phyloP scores from a whole-genome alignment of 2,113 vertebrate species.

The Macquaria ambigua region DNA sequence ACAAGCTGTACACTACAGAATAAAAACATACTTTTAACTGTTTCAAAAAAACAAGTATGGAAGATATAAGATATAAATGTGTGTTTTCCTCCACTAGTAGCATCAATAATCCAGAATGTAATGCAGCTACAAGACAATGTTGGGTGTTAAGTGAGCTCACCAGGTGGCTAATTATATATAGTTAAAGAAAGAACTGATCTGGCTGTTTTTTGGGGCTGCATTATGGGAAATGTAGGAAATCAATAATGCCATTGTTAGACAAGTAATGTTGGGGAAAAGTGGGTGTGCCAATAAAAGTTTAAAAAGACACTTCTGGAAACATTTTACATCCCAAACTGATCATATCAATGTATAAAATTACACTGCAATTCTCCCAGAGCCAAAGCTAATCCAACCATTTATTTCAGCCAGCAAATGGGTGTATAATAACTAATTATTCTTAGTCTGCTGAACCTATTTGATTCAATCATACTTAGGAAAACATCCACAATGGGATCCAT shows the following conservation, averaged over 20 bases:
- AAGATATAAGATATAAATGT: no score
- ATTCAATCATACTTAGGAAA: constrained; percentile 47
- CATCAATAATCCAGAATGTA: no score
- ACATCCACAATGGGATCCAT: constrained; percentile 25
- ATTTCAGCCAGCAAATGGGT: background rate
- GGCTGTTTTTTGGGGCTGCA: background rate
- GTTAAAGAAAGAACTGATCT: background rate
- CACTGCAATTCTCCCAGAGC: background rate
- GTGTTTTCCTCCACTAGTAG: no score
- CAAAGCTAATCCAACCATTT: background rate
- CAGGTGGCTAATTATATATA: background rate
- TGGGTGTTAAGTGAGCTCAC: no score
- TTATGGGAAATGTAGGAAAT: constrained; percentile 10
- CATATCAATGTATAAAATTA: background rate
- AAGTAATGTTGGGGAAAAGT: background rate
- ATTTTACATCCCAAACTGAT: constrained; percentile 24
- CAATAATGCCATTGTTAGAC: background rate
- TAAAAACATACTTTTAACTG: no score
- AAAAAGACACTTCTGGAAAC: constrained; percentile 26
- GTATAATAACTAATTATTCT: constrained; percentile 20
- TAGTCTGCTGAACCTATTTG: constrained; percentile 32
- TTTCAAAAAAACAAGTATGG: no score
- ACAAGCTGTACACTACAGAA: no score
- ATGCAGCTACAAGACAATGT: no score
- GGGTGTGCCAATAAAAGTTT: background rate